Percentiles rank a stretch among this genome's conserved stretches.
These are phyloP conservation scores for Macrophya annulata DNA, from an alignment of 2,888 invertebrate species.

Conservation along the genomic window DNA sequence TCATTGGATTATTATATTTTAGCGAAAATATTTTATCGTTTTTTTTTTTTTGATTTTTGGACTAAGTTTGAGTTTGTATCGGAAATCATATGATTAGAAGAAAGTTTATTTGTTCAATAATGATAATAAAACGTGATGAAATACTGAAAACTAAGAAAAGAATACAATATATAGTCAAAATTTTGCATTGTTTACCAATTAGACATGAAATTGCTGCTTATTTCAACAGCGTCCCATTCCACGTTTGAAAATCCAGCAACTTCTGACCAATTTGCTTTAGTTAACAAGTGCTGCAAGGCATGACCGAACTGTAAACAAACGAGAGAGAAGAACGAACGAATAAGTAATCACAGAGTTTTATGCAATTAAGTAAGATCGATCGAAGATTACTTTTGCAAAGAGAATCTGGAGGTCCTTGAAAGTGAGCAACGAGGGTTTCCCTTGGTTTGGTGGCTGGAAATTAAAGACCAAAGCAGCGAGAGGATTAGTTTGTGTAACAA, in stretches of 20 bases:
- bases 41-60: too few relatives aligned
- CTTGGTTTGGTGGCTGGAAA: constrained; percentile 85
- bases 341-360: constrained; percentile 9
- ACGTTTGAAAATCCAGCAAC: constrained; percentile 92
- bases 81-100: background rate
- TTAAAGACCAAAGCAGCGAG: constrained; percentile 92
- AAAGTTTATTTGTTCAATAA: background rate
- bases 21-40: too few relatives aligned
- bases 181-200: constrained; percentile 82
- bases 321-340: constrained; percentile 17
- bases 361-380: constrained; percentile 12
- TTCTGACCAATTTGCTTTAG: constrained; percentile 91
- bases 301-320: constrained; percentile 87
- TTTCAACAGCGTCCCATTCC: constrained; percentile 96
- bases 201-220: constrained; percentile 91
- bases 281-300: constrained; percentile 92
- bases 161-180: background rate
- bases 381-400: constrained; percentile 85
- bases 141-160: background rate
- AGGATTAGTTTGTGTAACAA: constrained; percentile 85
- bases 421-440: constrained; percentile 86
- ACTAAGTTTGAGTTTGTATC: too few relatives aligned
- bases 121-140: too few relatives aligned
- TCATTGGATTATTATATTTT: too few relatives aligned
- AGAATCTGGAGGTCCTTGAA: constrained; percentile 89